Percentiles rank a stretch among this genome's conserved stretches.
These are phyloP conservation scores for Orycteropus afer DNA, from an alignment of 2,113 vertebrate genomes.

Conservation along the genomic window DNA sequence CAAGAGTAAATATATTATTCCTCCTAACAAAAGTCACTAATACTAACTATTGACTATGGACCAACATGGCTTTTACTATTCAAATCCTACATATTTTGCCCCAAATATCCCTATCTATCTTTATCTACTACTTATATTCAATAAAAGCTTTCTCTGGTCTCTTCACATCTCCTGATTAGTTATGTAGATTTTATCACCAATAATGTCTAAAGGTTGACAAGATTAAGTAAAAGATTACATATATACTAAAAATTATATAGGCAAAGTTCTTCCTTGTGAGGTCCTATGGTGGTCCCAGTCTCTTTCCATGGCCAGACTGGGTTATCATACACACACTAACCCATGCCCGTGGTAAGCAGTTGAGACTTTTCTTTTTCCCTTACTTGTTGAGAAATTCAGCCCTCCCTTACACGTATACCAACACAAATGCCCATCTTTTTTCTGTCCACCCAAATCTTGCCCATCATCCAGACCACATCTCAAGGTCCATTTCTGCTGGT, in stretches of 20 bases:
- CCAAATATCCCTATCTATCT: not conserved
- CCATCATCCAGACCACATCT: not conserved
- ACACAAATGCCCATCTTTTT: not conserved
- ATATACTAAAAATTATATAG: not conserved
- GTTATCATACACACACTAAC: not conserved
- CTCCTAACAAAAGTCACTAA: not conserved
- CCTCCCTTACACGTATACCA: no score
- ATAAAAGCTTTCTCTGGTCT: not conserved
- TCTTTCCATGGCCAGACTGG: not conserved
- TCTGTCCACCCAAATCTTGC: not conserved
- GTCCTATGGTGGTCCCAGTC: no score
- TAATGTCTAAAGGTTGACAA: not conserved
- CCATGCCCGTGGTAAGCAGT: not conserved
- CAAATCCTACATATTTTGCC: not conserved
- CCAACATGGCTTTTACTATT: not conserved
- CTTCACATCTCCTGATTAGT: not conserved
- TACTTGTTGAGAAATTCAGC: no score
- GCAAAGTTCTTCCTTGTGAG: not conserved
- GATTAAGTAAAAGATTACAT: no score
- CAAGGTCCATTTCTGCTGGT: not conserved
- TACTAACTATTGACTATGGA: not conserved
- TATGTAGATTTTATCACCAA: not conserved
- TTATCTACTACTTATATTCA: not conserved
- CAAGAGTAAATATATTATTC: not conserved
- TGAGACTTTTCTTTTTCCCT: not conserved